Conservation (phyloP, 2,797 vertebrate species). For the Bovichtus variegatus region DNA sequence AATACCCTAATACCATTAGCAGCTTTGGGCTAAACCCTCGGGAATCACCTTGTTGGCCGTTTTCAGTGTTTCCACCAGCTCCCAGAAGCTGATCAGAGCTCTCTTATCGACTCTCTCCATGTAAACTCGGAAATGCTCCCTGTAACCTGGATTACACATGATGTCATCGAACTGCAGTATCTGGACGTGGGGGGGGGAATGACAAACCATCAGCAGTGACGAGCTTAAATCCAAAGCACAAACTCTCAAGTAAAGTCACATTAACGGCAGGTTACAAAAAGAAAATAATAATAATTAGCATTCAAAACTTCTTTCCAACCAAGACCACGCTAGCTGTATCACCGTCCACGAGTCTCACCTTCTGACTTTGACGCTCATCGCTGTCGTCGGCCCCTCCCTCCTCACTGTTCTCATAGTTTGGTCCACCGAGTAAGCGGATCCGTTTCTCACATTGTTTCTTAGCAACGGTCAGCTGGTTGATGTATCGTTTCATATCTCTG, state of each 20-base stretch:
- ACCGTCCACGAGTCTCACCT: slow-evolving; percentile 79
- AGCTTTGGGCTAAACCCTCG: neutral
- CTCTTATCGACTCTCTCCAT: slow-evolving; percentile 96
- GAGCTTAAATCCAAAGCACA: neutral
- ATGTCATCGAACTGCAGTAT: slow-evolving; percentile 98
- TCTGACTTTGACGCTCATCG: slow-evolving; percentile 92
- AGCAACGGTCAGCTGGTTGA: slow-evolving; percentile 97
- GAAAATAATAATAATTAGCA: no score
- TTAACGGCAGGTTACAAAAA: no score
- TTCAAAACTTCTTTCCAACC: neutral
- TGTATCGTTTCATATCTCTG: slow-evolving; percentile 98
- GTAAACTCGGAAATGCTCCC: slow-evolving; percentile 93
- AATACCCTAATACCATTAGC: no score
- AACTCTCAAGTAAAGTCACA: neutral
- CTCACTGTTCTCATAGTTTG: slow-evolving; percentile 90
- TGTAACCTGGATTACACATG: slow-evolving; percentile 88
- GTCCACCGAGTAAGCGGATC: slow-evolving; percentile 93
- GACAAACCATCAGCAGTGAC: neutral
- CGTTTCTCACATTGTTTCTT: slow-evolving; percentile 99
- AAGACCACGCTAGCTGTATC: neutral
- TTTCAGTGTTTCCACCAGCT: slow-evolving; percentile 94
- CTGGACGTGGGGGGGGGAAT: slow-evolving; percentile 70
- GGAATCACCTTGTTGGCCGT: slow-evolving; percentile 92
- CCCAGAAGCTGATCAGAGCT: slow-evolving; percentile 94
- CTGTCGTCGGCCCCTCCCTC: slow-evolving; percentile 86